A percentile compares a stretch with the other conserved stretches of the same genome.
Evolutionary conservation across 2,113 vertebrate species (phyloP).

Genomic region (Mola mola): DNA sequence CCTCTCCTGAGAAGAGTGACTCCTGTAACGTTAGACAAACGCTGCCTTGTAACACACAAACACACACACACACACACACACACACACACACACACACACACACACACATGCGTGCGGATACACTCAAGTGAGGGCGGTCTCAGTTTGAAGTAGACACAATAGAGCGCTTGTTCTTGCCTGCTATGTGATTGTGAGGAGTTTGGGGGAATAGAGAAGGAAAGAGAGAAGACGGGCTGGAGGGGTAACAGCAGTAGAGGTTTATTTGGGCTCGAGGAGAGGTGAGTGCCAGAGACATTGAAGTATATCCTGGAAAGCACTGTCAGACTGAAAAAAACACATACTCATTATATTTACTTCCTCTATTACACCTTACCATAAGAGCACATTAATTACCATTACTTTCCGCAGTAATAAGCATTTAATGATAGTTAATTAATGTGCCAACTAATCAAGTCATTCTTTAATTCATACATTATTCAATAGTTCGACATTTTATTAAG

Average conservation of each 20-base stretch:
- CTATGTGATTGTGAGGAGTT: neutral
- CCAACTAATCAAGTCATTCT: no score
- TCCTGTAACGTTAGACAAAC: no score
- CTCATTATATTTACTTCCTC: no score
- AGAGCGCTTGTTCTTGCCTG: constrained; percentile 56
- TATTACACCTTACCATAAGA: no score
- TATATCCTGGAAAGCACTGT: constrained; percentile 26
- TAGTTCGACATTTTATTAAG: no score
- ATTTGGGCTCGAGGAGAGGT: neutral
- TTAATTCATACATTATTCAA: no score
- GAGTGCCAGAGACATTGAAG: neutral
- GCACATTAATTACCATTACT: no score
- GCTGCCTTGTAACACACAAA: no score
- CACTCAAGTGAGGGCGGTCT: constrained; percentile 25
- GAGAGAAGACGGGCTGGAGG: constrained; percentile 4
- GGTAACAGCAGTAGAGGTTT: neutral
- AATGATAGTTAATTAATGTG: no score
- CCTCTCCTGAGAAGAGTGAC: no score
- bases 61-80: no score
- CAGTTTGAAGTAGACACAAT: constrained; percentile 62
- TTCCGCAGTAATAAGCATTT: no score
- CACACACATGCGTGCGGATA: constrained; percentile 6
- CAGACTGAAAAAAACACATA: constrained; percentile 1
- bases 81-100: constrained; percentile 1
- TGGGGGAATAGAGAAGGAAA: constrained; percentile 2